Evolutionary conservation across 2,113 vertebrate species (phyloP).

Genomic region (Grus americana): DNA sequence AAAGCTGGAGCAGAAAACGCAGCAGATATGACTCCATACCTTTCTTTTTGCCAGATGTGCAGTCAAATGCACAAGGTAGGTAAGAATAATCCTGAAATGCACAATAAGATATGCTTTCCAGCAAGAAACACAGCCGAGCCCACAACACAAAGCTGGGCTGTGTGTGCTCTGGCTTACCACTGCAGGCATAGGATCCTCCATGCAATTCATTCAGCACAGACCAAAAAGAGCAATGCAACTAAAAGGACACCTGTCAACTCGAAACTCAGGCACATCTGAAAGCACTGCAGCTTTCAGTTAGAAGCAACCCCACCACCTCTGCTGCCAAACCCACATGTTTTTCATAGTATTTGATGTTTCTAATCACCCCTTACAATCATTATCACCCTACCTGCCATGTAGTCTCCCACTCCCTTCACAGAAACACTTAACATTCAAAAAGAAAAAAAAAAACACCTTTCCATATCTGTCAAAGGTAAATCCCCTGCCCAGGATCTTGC

Average conservation of each 20-base stretch:
- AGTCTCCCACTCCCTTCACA: neutral
- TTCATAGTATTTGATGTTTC: neutral
- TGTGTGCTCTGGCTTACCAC: neutral
- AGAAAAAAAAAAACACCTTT: accelerated
- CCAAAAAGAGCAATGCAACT: neutral
- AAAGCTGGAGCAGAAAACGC: neutral
- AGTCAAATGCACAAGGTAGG: neutral
- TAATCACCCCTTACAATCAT: neutral
- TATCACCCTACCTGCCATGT: accelerated
- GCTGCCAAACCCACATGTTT: neutral
- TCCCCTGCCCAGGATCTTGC: accelerated
- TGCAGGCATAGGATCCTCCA: neutral
- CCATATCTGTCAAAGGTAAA: neutral
- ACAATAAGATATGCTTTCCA: neutral
- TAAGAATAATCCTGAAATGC: neutral
- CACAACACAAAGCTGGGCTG: neutral
- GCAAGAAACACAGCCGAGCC: neutral
- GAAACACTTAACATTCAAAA: neutral
- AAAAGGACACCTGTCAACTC: neutral
- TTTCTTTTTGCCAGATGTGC: neutral
- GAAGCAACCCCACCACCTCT: neutral
- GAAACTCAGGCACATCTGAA: neutral
- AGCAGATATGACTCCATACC: neutral
- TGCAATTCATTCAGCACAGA: neutral
- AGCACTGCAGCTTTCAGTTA: neutral